Evolutionary conservation across 2,113 vertebrate genomes (phyloP).

Genomic region (Capreolus pygargus): DNA sequence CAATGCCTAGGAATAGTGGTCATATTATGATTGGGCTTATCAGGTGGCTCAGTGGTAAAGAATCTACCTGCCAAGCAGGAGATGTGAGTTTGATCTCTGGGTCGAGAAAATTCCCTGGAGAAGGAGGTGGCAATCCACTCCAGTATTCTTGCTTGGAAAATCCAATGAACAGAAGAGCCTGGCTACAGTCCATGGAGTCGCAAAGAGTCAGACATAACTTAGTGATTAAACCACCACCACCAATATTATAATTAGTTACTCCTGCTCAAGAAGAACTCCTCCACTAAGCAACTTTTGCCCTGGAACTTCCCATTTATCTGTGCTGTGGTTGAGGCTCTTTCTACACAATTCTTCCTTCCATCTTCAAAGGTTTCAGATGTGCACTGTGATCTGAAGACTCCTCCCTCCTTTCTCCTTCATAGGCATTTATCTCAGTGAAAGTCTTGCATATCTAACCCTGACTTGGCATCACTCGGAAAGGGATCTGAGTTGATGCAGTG

Average conservation of each 20-base stretch:
- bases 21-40: not conserved
- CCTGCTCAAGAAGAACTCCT: not conserved
- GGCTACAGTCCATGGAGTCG: accelerated
- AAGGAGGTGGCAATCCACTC: not conserved
- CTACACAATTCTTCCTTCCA: not conserved
- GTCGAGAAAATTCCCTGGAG: not conserved
- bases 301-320: not conserved
- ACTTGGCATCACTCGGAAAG: not conserved
- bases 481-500: not conserved
- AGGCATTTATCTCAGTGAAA: not conserved
- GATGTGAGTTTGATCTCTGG: not conserved
- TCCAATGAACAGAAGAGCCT: not conserved
- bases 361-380: not conserved
- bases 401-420: not conserved
- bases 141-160: not conserved
- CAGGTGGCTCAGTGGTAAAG: not conserved
- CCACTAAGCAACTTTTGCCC: not conserved
- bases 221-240: not conserved
- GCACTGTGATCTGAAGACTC: not conserved
- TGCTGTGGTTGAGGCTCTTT: not conserved
- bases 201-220: not conserved
- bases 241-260: not conserved
- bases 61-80: not conserved
- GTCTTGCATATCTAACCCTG: not conserved
- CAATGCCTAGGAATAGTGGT: not conserved